Base-by-base conservation (phyloP, 2,888 invertebrate genomes). In the Ptychoptera albimana region DNA sequence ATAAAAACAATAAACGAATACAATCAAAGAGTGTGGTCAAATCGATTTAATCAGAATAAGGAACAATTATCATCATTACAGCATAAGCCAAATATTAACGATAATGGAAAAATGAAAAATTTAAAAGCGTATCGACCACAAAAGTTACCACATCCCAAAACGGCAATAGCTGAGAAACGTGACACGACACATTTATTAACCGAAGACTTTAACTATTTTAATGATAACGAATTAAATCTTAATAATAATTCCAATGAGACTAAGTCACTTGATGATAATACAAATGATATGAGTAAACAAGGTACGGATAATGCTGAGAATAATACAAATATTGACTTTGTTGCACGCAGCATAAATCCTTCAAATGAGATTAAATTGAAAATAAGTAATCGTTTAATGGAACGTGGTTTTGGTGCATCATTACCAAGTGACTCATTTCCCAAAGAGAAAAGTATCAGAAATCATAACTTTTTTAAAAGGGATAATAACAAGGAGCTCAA, bases 331-430 rank as follows among this genome's bases (percentile, higher is more conserved):
- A 7, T 37, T 4, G 13, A 10, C 2, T 11, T 14, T 14, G 8
- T 7, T 8, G 11, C 47, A n/a, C 11, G 45, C 3, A 46, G 45
- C 3, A 54, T 59, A 8, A 51, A 61, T 52, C 56, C 61, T 5
- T 57, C 58, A 55, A 47, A 58, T 35, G 58, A 58, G 46, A 56
- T 64, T 10, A 62, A 58, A 38, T 39, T 64, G 15, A 61, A 60
- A 52, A 60, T 63, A 6, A 64, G 64, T 43, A 49, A 49, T 31
- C 54, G 59, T 1, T 47, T 65, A 39, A 56, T 63, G 51, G 43
- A 48, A 6, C 59, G 55, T 42, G 63, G 64, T 0, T 48, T 56
- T 40, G 63, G 61, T 2, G 51, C 61, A 1, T 57, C 57, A 1
- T 42, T 62, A 43, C 63, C 63, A 3, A 64, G 65, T 39, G 55